A percentile compares a stretch with the other conserved stretches of the same genome.
These are phyloP conservation scores for Parnassius orleans DNA, from an alignment of 2,888 invertebrate species.

Conservation along the genomic window DNA sequence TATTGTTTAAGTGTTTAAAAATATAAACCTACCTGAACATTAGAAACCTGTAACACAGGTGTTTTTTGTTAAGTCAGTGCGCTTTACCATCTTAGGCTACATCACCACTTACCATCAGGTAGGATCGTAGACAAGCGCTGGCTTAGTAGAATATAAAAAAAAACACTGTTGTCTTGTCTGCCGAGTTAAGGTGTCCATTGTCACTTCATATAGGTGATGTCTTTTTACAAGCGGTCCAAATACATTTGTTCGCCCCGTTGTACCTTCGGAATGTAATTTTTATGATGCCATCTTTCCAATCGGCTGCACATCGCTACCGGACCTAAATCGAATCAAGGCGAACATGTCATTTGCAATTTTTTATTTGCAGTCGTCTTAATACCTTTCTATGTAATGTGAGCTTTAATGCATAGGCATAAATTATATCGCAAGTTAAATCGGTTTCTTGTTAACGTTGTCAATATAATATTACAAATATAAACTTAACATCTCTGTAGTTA, in stretches of 20 bases:
- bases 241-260: conserved; percentile 34
- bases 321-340: conserved; percentile 41
- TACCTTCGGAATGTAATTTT: conserved; percentile 63
- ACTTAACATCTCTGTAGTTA: not conserved
- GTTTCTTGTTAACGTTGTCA: conserved; percentile 31
- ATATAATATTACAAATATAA: conserved; percentile 30
- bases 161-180: conserved; percentile 4
- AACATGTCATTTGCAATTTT: conserved; percentile 35
- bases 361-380: conserved; percentile 6
- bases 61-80: too few species aligned
- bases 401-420: conserved; percentile 16
- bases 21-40: not conserved
- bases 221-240: conserved; percentile 16
- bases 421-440: conserved; percentile 6
- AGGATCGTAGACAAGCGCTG: too few species aligned
- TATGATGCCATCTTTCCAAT: conserved; percentile 69
- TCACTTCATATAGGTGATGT: conserved; percentile 23
- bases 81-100: too few species aligned
- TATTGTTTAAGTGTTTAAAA: too few species aligned
- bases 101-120: too few species aligned
- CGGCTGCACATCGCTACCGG: conserved; percentile 64
- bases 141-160: too few species aligned
- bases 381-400: conserved; percentile 26
- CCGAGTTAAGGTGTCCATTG: conserved; percentile 10
- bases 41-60: not conserved